Percentiles rank a stretch among this genome's conserved stretches.
These are phyloP conservation scores for Uromys caudimaculatus DNA, from an alignment of 2,797 vertebrate genomes.

Conservation along the genomic window DNA sequence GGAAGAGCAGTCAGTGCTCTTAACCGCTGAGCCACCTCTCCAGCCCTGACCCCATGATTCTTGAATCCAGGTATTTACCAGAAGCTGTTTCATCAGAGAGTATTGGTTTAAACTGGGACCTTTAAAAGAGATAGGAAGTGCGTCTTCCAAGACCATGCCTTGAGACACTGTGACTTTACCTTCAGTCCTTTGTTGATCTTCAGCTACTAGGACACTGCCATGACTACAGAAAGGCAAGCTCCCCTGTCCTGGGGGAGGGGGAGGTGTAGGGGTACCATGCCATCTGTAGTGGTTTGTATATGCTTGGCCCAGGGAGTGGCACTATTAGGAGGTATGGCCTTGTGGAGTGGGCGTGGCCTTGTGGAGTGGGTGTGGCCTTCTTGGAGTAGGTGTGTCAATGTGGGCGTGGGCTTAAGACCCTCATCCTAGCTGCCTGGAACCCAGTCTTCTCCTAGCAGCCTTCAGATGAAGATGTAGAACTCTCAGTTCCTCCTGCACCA, in stretches of 20 bases:
- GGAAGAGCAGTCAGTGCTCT: too few species aligned
- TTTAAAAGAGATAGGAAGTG: neutral
- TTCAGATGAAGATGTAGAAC: neutral
- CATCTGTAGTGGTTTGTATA: neutral
- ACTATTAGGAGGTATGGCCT: neutral
- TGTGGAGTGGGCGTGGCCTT: too few species aligned
- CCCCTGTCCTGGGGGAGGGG: neutral
- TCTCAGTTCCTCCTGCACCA: neutral
- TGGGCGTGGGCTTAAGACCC: neutral
- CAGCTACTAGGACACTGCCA: neutral
- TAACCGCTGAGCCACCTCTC: too few species aligned
- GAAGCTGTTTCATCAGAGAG: neutral
- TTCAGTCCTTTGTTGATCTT: neutral
- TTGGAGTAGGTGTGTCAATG: neutral
- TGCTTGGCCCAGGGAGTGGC: neutral
- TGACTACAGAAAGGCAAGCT: neutral
- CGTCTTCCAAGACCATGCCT: neutral
- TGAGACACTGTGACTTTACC: neutral
- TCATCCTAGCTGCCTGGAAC: neutral
- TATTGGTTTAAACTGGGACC: neutral
- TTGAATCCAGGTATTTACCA: neutral
- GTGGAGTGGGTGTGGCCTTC: too few species aligned
- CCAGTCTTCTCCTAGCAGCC: neutral
- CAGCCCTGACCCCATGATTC: neutral
- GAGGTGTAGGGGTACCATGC: accelerated